Base-by-base conservation (phyloP, 2,113 vertebrate species). In the Colistium nudipinnis region DNA sequence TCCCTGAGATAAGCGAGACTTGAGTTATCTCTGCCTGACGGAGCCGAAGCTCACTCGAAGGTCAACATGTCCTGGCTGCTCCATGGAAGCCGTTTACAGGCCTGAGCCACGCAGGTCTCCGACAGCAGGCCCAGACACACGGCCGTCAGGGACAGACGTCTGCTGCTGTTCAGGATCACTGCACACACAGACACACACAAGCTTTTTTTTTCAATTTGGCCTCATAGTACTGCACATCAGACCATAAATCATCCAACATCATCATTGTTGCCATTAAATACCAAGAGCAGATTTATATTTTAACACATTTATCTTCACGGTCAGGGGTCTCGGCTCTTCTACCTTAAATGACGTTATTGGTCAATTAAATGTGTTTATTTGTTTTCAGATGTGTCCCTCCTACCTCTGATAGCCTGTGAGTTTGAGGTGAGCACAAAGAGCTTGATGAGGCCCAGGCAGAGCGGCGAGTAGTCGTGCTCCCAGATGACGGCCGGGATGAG, bases 401-500 rank as follows among this genome's bases (percentile, higher is more conserved):
- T 89, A 98, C 97, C 97, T 95, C 95, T 89, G 73, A 98, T 88
- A 1, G 97, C 98, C 89, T 99, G 98, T 0, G 93, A 94, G 82
- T 99, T 96, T 12, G 98, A 99, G 3, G 95, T 95, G 36, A 99
- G 93, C 49, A 98, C 96, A 55, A 99, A 98, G 13, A 97, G 85
- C 68, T 95, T 95, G 80, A 99, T 97, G 89, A 99, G 95, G 0
- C 75, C 86, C 66, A 99, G 93, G 73, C 97, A 98, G 56, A 98
- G 90, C 24, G 94, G 93, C 0, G 96, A 95, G 87, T 98, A 96
- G 81, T 99, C 96, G 0, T 99, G 96, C 54, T 98, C 97, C 98
- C 98, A 99, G 86, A 99, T 99, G 70, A 99, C 95, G 0, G 95
- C 94, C 0, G 97, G 98, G 78, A 99, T 95, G 65, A 99, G 87